Percentiles rank a stretch among this genome's conserved stretches.
These are phyloP conservation scores for Macrotis lagotis DNA, from an alignment of 2,113 vertebrate genomes.

Conservation along the genomic window DNA sequence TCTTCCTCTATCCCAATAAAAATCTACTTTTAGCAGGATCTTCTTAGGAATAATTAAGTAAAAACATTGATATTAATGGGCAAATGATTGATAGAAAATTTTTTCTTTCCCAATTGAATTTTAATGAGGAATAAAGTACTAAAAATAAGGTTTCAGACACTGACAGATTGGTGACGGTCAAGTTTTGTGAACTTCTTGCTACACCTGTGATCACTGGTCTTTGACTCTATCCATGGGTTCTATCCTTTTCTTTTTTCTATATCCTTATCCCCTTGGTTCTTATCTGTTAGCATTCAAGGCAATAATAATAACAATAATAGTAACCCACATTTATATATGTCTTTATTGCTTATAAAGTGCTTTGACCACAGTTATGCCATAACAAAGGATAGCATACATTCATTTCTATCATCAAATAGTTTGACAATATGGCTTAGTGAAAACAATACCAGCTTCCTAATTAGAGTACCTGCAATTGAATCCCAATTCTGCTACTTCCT, in stretches of 20 bases:
- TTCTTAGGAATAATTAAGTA: too few relatives aligned
- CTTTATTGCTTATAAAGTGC: background rate
- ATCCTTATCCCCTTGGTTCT: background rate
- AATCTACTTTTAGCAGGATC: background rate
- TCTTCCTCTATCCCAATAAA: background rate
- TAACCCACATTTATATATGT: background rate
- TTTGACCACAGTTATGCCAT: background rate
- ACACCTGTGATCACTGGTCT: background rate
- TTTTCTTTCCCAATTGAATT: background rate
- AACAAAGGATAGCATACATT: background rate
- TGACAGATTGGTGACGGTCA: background rate
- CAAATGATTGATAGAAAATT: background rate
- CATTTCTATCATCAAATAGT: background rate
- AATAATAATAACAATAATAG: background rate
- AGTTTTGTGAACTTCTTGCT: background rate
- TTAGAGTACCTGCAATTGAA: background rate
- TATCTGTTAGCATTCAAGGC: background rate
- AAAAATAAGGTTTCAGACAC: background rate
- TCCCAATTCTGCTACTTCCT: background rate
- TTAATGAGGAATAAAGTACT: background rate
- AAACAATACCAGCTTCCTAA: background rate
- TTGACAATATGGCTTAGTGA: background rate
- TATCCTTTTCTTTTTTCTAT: background rate
- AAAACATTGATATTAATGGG: background rate
- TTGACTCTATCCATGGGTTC: accelerated